Evolutionary conservation across 2,888 invertebrate species (phyloP).

Genomic region (Lypha dubia): DNA sequence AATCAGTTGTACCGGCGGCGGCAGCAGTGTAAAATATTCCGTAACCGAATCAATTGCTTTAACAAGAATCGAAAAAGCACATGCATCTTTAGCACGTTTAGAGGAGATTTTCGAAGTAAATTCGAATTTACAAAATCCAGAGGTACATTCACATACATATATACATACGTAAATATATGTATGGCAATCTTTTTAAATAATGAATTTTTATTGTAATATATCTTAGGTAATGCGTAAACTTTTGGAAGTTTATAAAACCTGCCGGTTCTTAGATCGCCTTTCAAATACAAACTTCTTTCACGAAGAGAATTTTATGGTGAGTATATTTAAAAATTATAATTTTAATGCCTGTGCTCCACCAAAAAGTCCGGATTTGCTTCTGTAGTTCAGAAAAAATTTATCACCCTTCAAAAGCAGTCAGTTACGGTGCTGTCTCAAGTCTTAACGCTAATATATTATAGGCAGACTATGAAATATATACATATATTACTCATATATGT

Average conservation of each 20-base stretch:
- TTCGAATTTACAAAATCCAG: conserved; percentile 89
- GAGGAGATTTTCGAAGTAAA: conserved; percentile 92
- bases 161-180: not conserved
- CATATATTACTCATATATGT: too few relatives aligned
- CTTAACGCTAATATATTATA: too few relatives aligned
- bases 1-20: conserved; percentile 77
- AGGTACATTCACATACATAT: too few relatives aligned
- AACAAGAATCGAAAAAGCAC: conserved; percentile 90
- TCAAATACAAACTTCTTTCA: conserved; percentile 94
- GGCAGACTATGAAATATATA: too few relatives aligned
- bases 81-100: conserved; percentile 89
- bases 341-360: not conserved
- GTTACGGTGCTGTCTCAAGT: too few relatives aligned
- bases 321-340: conserved; percentile 57
- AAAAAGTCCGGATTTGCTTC: too few relatives aligned
- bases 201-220: conserved; percentile 13
- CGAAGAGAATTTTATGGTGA: conserved; percentile 90
- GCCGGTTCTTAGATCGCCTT: conserved; percentile 92
- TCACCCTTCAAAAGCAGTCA: too few relatives aligned
- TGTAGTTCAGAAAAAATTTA: too few relatives aligned
- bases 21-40: conserved; percentile 76
- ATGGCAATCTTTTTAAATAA: not conserved
- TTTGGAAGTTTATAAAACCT: conserved; percentile 92
- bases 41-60: conserved; percentile 87
- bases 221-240: conserved; percentile 89